Base-by-base conservation (phyloP, 2,113 vertebrate genomes). In the Emydura subglobosa region DNA sequence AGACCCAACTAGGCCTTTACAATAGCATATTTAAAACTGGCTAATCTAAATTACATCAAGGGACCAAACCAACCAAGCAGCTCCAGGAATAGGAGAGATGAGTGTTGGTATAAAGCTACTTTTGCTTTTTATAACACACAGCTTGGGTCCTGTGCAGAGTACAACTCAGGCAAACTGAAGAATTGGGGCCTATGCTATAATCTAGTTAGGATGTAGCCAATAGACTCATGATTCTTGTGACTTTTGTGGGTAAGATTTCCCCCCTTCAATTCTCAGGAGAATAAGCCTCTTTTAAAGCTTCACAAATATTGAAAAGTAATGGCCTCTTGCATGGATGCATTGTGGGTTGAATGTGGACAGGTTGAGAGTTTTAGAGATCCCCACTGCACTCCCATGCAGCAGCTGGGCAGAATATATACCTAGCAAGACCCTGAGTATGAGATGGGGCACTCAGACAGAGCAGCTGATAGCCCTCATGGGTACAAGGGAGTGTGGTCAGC, bases 331-430 rank as follows among this genome's bases (percentile, higher is more conserved):
- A 68, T 11, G n/a, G 34, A 17, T 39, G 65, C 65, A 39, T 5
- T 39, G 19, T 39, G n/a, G n/a, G n/a, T 21, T n/a, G 65, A 21
- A 9, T 11, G 34, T 68, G 19, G n/a, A 39, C 19, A 22, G 65
- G 4, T 22, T 72, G n/a, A 72, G n/a, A 21, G 17, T 68, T 68
- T 68, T 1, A 34, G 61, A 34, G 16, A 19, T 6, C 34, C 16
- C 7, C 65, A 21, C 54, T 31, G 49, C 53, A 31, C 0, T 1
- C 39, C 24, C 34, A 1, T 19, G 55, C 29, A 61, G 79, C 5
- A 94, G 82, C 17, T 49, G 6, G 54, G 44, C 12, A 34, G n/a
- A 82, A n/a, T 5, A 59, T 57, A 68, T 2, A 82, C 4, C 29
- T 47, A 90, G 2, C 1, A 79, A n/a, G n/a, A 87, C 9, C 24